Evolutionary conservation across 2,113 vertebrate genomes (phyloP).

Genomic region (Poeciliopsis retropinna): DNA sequence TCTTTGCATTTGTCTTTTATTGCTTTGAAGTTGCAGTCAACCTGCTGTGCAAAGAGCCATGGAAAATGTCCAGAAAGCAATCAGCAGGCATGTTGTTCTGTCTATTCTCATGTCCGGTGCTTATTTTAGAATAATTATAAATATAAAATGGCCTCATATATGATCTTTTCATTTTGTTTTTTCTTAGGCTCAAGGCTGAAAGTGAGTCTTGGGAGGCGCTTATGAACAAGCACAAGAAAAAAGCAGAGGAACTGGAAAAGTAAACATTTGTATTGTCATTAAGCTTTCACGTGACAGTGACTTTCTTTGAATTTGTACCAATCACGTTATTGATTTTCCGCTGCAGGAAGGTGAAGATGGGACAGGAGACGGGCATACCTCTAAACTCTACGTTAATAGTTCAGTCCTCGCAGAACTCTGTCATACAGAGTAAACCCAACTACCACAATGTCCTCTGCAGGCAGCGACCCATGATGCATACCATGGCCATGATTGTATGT

Average conservation of each 20-base stretch:
- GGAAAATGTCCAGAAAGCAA: conserved; percentile 62
- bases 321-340: conserved; percentile 8
- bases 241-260: conserved; percentile 76
- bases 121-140: not conserved
- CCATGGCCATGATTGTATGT: conserved; percentile 75
- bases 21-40: conserved; percentile 49
- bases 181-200: conserved; percentile 77
- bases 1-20: not conserved
- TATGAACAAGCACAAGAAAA: conserved; percentile 73
- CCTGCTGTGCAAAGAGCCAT: conserved; percentile 57
- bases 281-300: not conserved
- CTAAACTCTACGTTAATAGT: conserved; percentile 61
- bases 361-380: conserved; percentile 49
- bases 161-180: not conserved
- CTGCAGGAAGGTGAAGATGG: conserved; percentile 73
- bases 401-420: conserved; percentile 74
- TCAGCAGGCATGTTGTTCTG: conserved; percentile 64
- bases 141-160: not conserved
- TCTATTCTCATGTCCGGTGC: not conserved
- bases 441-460: conserved; percentile 69
- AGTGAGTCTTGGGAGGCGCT: conserved; percentile 77
- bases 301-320: conserved; percentile 1
- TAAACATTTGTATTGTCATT: conserved; percentile 38
- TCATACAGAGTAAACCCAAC: conserved; percentile 79
- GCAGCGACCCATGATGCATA: conserved; percentile 69